phyloP scores from a whole-genome alignment of 2,888 invertebrate species.

The Mythimna vitellina region DNA sequence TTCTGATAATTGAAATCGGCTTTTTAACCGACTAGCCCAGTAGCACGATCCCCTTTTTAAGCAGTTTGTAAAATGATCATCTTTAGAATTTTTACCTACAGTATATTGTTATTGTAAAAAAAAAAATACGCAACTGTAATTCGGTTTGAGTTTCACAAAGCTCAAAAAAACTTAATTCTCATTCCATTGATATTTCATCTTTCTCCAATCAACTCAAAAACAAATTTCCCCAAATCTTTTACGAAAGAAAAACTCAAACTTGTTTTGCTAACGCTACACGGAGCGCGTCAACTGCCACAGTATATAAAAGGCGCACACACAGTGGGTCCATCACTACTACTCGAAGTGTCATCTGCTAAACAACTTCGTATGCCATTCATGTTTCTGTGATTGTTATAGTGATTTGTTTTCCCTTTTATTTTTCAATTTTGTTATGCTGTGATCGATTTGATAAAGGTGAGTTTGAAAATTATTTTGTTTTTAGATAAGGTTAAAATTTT shows the following conservation, averaged over 20 bases:
- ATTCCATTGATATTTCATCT: too few species aligned
- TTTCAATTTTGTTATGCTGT: constrained; percentile 63
- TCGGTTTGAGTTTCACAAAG: too few species aligned
- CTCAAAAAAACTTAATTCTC: too few species aligned
- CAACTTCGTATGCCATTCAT: constrained; percentile 52
- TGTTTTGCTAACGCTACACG: constrained; percentile 72
- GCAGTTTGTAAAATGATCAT: background rate
- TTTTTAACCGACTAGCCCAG: background rate
- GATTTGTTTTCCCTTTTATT: constrained; percentile 46
- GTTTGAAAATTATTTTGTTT: constrained; percentile 11
- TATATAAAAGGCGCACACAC: constrained; percentile 73
- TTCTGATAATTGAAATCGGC: background rate
- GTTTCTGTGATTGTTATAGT: constrained; percentile 52
- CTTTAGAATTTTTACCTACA: too few species aligned
- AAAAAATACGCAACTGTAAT: too few species aligned
- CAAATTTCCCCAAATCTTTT: background rate
- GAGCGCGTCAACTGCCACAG: constrained; percentile 39
- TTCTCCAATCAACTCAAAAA: background rate
- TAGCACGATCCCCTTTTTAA: background rate
- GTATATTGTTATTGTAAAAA: too few species aligned
- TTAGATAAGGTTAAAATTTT: background rate
- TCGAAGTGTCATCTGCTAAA: constrained; percentile 63
- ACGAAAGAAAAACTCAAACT: background rate
- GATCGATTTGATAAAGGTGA: constrained; percentile 53
- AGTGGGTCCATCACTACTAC: constrained; percentile 68